Conservation (phyloP, 2,888 invertebrate genomes). For the Coleophora deauratella region DNA sequence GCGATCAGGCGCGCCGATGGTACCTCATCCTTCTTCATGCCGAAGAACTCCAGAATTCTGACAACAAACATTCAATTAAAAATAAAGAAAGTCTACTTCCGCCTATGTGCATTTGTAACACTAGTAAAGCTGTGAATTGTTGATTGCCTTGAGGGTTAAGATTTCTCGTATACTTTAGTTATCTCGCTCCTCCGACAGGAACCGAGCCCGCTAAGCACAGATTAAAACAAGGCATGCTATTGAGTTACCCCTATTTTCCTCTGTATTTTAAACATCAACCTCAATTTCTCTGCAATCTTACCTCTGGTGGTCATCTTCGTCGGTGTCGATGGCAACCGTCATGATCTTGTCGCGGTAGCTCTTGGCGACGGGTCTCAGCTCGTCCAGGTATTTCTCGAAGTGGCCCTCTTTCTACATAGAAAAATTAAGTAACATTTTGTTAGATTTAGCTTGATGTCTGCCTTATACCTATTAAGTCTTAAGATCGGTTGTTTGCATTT, state of each 20-base stretch:
- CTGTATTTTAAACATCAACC: no score
- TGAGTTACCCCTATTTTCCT: no score
- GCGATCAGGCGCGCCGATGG: constrained; percentile 94
- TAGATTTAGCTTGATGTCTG: no score
- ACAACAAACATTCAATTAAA: constrained; percentile 1
- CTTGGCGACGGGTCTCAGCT: constrained; percentile 88
- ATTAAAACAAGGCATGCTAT: no score
- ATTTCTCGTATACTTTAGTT: no score
- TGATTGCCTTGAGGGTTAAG: no score
- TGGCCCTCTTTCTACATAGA: constrained; percentile 80
- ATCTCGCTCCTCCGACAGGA: no score
- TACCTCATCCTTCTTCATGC: constrained; percentile 94
- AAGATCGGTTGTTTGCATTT: no score
- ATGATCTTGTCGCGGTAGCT: constrained; percentile 93
- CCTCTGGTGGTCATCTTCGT: constrained; percentile 94
- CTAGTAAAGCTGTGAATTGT: no score
- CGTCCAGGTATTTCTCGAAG: constrained; percentile 84
- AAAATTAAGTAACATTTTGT: constrained; percentile 1
- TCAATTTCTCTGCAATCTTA: constrained; percentile 16
- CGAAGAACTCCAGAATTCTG: constrained; percentile 99
- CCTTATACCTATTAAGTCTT: no score
- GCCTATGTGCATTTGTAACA: no score
- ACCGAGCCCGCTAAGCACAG: no score
- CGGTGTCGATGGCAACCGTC: constrained; percentile 96
- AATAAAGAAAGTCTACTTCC: not conserved